Evolutionary conservation across 2,888 invertebrate genomes (phyloP).

Genomic region (Drosophila merina): DNA sequence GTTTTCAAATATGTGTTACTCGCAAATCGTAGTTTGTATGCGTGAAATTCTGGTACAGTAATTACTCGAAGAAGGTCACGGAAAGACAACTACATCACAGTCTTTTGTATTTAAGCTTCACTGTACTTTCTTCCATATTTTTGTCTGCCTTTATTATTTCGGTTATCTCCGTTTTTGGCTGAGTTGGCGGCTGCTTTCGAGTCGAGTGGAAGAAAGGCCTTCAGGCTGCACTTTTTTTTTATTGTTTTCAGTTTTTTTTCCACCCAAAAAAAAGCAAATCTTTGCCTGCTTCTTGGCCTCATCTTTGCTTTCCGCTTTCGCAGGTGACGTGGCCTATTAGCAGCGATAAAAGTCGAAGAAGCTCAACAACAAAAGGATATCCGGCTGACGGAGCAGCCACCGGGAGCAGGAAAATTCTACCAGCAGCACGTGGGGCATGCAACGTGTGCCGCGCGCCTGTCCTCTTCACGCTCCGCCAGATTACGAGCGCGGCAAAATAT

Average conservation of each 20-base stretch:
- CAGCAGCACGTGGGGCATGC: slow-evolving; percentile 33
- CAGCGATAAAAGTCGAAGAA: slow-evolving; percentile 76
- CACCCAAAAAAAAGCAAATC: not conserved
- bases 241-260: slow-evolving; percentile 9
- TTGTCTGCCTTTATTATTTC: slow-evolving; percentile 15
- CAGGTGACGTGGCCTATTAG: slow-evolving; percentile 62
- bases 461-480: slow-evolving; percentile 56
- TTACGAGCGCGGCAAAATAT: slow-evolving; percentile 57
- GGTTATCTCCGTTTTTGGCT: slow-evolving; percentile 44
- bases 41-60: slow-evolving; percentile 8
- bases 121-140: slow-evolving; percentile 3
- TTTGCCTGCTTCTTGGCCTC: slow-evolving; percentile 15
- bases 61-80: not conserved
- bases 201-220: slow-evolving; percentile 40
- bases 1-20: slow-evolving; percentile 66
- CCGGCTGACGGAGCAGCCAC: slow-evolving; percentile 50
- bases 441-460: slow-evolving; percentile 24
- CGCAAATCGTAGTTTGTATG: not conserved
- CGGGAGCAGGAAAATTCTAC: slow-evolving; percentile 26
- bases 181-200: slow-evolving; percentile 45
- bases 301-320: slow-evolving; percentile 28
- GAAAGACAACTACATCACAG: not conserved
- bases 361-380: slow-evolving; percentile 76
- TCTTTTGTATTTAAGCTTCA: not conserved
- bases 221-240: slow-evolving; percentile 53